Percentiles rank a stretch among this genome's conserved stretches.
phyloP scores from a whole-genome alignment of 2,888 invertebrate genomes.

The Melangyna quadrimaculata region DNA sequence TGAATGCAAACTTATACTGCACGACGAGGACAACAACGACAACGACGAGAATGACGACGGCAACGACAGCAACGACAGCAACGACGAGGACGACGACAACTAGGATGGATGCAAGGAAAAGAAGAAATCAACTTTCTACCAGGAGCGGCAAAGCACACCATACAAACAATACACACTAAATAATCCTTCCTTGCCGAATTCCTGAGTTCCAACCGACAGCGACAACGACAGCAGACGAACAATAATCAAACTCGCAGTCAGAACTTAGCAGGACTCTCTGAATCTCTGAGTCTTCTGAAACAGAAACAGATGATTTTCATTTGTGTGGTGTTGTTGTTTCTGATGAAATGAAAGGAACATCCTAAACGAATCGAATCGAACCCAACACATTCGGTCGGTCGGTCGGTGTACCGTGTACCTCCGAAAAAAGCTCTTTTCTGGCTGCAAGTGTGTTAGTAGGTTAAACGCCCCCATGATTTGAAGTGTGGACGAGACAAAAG shows the following conservation, averaged over 20 bases:
- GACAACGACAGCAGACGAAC: slow-evolving; percentile 40
- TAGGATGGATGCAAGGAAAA: slow-evolving; percentile 48
- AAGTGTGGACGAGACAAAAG: slow-evolving; percentile 66
- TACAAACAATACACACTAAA: slow-evolving; percentile 40
- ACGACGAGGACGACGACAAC: not conserved
- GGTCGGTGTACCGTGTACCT: slow-evolving; percentile 20
- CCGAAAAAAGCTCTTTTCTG: slow-evolving; percentile 37
- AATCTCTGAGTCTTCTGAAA: not conserved
- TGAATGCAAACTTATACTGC: slow-evolving; percentile 68
- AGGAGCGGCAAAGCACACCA: slow-evolving; percentile 61
- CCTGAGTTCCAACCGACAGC: slow-evolving; percentile 50
- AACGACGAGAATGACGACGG: not conserved
- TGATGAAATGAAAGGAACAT: not conserved
- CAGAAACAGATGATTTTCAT: slow-evolving; percentile 64
- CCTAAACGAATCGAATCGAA: slow-evolving; percentile 4
- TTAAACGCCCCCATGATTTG: slow-evolving; percentile 70
- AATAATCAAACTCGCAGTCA: slow-evolving; percentile 39
- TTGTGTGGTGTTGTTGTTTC: not conserved
- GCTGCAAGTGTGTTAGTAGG: slow-evolving; percentile 62
- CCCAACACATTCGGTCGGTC: too few species aligned
- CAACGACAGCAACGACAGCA: not conserved
- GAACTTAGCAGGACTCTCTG: not conserved
- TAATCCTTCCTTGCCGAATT: slow-evolving; percentile 47
- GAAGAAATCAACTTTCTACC: slow-evolving; percentile 42
- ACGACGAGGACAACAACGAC: slow-evolving; percentile 24